Percentiles rank a stretch among this genome's conserved stretches.
Evolutionary conservation across 2,113 vertebrate genomes (phyloP).

Genomic region (Lepisosteus osseus): DNA sequence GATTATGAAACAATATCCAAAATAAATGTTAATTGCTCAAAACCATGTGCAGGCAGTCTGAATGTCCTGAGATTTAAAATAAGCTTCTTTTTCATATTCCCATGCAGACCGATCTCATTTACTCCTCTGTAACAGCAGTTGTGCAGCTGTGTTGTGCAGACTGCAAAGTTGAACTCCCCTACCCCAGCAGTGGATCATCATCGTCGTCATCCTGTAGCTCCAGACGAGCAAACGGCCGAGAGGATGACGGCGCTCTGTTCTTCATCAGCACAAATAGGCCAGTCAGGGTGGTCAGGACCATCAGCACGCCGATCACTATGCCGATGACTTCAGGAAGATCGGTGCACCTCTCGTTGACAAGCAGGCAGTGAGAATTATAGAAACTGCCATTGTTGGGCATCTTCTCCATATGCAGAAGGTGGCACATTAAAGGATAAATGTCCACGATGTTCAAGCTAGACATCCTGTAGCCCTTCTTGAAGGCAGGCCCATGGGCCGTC

Average conservation of each 20-base stretch:
- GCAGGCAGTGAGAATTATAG: slow-evolving; percentile 63
- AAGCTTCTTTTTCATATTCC: no score
- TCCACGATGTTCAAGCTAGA: slow-evolving; percentile 73
- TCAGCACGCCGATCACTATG: slow-evolving; percentile 73
- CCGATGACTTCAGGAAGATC: slow-evolving; percentile 61
- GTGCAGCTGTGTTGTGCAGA: no score
- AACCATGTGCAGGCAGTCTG: no score
- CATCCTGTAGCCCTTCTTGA: slow-evolving; percentile 65
- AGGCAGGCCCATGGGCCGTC: slow-evolving; percentile 80
- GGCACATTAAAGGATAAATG: slow-evolving; percentile 93
- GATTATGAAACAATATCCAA: no score
- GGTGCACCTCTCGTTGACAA: slow-evolving; percentile 71
- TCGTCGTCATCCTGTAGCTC: slow-evolving; percentile 72
- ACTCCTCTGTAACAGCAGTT: no score
- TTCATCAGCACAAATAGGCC: slow-evolving; percentile 70
- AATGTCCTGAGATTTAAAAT: no score
- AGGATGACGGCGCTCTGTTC: slow-evolving; percentile 27
- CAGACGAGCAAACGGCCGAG: slow-evolving; percentile 71
- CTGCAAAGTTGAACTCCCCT: slow-evolving; percentile 9
- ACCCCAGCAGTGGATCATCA: slow-evolving; percentile 74
- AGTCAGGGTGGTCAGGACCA: slow-evolving; percentile 69
- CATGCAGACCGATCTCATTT: no score
- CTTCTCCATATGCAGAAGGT: slow-evolving; percentile 70
- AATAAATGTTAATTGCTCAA: no score
- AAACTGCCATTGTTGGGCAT: slow-evolving; percentile 84